These are phyloP conservation scores for Barypeithes pellucidus DNA, from an alignment of 2,888 invertebrate genomes.

Conservation along the genomic window DNA sequence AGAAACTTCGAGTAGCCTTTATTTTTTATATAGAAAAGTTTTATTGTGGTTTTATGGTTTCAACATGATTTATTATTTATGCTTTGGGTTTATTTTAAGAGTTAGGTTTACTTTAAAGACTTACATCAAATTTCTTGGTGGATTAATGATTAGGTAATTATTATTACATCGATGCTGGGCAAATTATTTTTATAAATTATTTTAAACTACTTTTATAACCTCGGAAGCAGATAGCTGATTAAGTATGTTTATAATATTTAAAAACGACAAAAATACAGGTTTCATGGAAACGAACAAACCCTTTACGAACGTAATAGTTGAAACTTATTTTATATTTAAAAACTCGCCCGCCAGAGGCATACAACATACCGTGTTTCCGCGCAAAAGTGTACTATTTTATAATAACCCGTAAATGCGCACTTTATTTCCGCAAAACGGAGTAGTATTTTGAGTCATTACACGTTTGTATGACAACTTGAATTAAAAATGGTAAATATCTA, in stretches of 20 bases:
- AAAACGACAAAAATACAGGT: too few species aligned
- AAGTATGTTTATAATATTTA: not conserved
- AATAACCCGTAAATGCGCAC: too few species aligned
- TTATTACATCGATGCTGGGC: not conserved
- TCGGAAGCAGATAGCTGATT: not conserved
- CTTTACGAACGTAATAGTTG: too few species aligned
- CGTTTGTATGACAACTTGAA: too few species aligned
- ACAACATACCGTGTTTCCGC: too few species aligned
- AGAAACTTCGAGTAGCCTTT: not conserved
- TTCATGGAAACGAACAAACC: too few species aligned
- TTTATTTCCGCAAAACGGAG: too few species aligned
- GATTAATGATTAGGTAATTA: not conserved
- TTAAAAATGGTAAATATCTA: too few species aligned
- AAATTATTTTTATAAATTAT: not conserved
- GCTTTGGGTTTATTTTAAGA: not conserved
- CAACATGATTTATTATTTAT: not conserved
- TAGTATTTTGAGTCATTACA: too few species aligned
- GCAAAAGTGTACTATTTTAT: too few species aligned
- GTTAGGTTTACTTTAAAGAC: not conserved
- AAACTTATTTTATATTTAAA: too few species aligned
- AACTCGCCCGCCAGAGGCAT: too few species aligned
- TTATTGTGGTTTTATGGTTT: not conserved
- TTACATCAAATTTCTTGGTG: constrained; percentile 8
- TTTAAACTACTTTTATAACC: not conserved
- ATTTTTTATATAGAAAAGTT: not conserved